Evolutionary conservation across 2,113 vertebrate genomes (phyloP), one percentile per base, ranked within the genome.

Genomic region (Hemibagrus wyckioides): DNA sequence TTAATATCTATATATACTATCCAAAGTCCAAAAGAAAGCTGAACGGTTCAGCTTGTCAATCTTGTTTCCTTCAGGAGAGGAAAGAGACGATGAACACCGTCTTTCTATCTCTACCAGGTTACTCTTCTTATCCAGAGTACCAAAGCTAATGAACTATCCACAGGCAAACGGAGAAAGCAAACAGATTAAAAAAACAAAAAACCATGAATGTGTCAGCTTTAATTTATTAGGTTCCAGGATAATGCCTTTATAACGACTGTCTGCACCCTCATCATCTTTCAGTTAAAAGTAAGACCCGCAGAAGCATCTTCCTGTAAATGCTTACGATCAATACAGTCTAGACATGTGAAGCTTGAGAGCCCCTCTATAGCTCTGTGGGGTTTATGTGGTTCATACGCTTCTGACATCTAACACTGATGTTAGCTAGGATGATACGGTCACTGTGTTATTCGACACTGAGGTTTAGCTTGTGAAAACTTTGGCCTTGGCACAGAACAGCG

Each of bases 301-400:
- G 54, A 59, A 81, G 44, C 59, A 5, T 11, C 83, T 54, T 41
- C 36, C 48, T 1, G 23, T 71, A 56, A 71, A 73, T 0, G 21
- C 36, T 36, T 54, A 69, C 39, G 30, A 84, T 84, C 83, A 15
- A 84, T 84, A 84, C 11, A 28, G 63, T 73, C 83, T 71, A 56
- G 83, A 71, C 67, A 14, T n/a, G 17, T 1, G 41, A 52, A 84
- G 65, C 30, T 17, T 52, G 59, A 67, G n/a, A 83, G 61, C 44
- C 41, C 17, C 17, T 50, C 3, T 50, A 6, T n/a, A 50, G 33
- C 30, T 30, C 80, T 82, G 33, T 52, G 7, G 48, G 28, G 17
- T 23, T 33, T 57, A 15, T 77, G 75, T 79, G 73, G 73, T 79
- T 79, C 28, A 30, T 59, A 15, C 0, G 23, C 21, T 59, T 80